Base-by-base conservation (phyloP, 2,888 invertebrate species). In the Diachrysia chrysitis region DNA sequence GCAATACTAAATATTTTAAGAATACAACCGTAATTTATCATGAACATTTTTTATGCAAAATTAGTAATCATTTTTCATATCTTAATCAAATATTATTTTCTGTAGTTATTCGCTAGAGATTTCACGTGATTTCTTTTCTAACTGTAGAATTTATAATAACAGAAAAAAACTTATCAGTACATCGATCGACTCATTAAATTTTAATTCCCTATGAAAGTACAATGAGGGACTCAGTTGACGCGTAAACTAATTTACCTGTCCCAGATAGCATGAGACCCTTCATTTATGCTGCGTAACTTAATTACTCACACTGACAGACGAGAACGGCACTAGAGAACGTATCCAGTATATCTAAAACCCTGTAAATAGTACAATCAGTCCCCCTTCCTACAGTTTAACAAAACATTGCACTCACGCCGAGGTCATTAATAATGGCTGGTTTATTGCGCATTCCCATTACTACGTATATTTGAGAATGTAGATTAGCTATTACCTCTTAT, bases 401-500 rank as follows among this genome's bases (percentile, higher is more conserved):
- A 87, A 84, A 85, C 84, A 81, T 68, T 25, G 51, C 55, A 72
- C 66, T 64, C 69, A 68, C 80, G 82, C 80, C 84, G 80, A 85
- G 93, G 58, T 86, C 93, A 81, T 67, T 58, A 70, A 78, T 56
- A 72, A 51, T 88, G 88, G 94, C 79, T 75, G 83, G 69, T 75
- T 83, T 81, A 83, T 78, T 85, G 78, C 84, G 84, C 89, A 85
- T 87, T 82, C 85, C 87, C 89, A 90, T 90, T 89, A 89, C 84
- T 21, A 73, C 87, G 85, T 87, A 85, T 91, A 92, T 85, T 93
- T 91, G 90, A 90, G 85, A 90, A 94, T 93, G 94, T 90, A 94
- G 93, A 94, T 95, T 93, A 93, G 90, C 88, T 91, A 89, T 93
- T 89, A 89, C 89, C 90, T 90, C 91, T 89, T 90, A 88, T 88